Conservation (phyloP, 2,888 invertebrate species). For the Spodoptera exigua region DNA sequence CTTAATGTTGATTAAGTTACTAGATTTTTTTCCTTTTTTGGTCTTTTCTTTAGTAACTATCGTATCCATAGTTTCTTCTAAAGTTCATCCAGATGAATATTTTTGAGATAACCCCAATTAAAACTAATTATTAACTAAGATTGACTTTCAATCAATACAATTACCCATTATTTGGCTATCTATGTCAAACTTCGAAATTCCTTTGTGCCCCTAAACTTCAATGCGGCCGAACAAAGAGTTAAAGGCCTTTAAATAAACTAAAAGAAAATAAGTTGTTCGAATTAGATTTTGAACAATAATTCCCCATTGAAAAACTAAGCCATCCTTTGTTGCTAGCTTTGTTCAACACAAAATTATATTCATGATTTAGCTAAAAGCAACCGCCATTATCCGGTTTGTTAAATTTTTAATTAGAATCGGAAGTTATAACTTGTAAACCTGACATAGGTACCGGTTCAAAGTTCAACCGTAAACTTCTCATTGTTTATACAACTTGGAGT, state of each 20-base stretch:
- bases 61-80: too few species aligned
- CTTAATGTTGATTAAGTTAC: too few species aligned
- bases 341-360: slow-evolving; percentile 64
- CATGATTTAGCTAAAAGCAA: slow-evolving; percentile 67
- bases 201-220: not conserved
- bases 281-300: slow-evolving; percentile 22
- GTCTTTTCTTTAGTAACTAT: too few species aligned
- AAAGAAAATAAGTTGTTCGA: slow-evolving; percentile 8
- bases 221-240: slow-evolving; percentile 1
- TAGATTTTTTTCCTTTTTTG: too few species aligned
- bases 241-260: slow-evolving; percentile 9
- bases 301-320: slow-evolving; percentile 33
- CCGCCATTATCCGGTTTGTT: slow-evolving; percentile 77
- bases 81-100: not conserved
- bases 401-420: slow-evolving; percentile 86
- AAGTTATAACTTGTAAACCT: slow-evolving; percentile 83
- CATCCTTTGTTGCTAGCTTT: slow-evolving; percentile 33
- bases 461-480: slow-evolving; percentile 84
- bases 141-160: slow-evolving; percentile 3
- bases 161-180: not conserved
- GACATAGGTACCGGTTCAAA: slow-evolving; percentile 83
- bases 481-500: slow-evolving; percentile 86
- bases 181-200: not conserved
- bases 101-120: not conserved
- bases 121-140: slow-evolving; percentile 5